These are phyloP conservation scores for Caerostris darwini DNA, from an alignment of 1,140 invertebrate genomes.

Conservation along the genomic window DNA sequence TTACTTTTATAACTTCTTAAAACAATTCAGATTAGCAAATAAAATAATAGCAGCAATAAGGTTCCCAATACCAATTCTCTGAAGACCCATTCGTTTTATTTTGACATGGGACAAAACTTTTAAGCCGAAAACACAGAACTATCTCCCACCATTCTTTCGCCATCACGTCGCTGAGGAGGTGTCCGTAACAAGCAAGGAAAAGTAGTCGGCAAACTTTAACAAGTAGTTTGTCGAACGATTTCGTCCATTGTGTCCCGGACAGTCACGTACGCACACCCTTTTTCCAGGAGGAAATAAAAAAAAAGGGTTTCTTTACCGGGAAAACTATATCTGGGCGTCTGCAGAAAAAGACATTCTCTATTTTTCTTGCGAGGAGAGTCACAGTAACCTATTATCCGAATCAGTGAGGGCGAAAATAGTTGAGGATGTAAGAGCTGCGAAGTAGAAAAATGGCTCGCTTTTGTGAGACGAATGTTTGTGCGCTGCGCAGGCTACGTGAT, in stretches of 20 bases:
- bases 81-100: no score
- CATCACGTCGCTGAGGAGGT: not conserved
- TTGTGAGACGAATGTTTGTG: not conserved
- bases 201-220: conserved; percentile 65
- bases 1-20: no score
- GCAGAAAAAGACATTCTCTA: conserved; percentile 35
- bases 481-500: conserved; percentile 3
- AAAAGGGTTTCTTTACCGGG: conserved; percentile 35
- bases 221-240: conserved; percentile 56
- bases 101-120: no score
- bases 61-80: no score
- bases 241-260: not conserved
- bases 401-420: conserved; percentile 69
- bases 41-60: no score
- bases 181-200: not conserved
- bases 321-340: not conserved
- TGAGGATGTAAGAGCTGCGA: conserved; percentile 68
- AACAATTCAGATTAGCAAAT: no score
- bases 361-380: conserved; percentile 46
- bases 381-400: conserved; percentile 70
- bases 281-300: conserved; percentile 37
- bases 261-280: conserved; percentile 31
- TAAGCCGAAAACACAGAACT: no score
- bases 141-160: no score
- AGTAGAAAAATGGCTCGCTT: conserved; percentile 61